Base-by-base conservation (phyloP, 2,888 invertebrate genomes). In the Pseudococcus jackbeardsleyi region DNA sequence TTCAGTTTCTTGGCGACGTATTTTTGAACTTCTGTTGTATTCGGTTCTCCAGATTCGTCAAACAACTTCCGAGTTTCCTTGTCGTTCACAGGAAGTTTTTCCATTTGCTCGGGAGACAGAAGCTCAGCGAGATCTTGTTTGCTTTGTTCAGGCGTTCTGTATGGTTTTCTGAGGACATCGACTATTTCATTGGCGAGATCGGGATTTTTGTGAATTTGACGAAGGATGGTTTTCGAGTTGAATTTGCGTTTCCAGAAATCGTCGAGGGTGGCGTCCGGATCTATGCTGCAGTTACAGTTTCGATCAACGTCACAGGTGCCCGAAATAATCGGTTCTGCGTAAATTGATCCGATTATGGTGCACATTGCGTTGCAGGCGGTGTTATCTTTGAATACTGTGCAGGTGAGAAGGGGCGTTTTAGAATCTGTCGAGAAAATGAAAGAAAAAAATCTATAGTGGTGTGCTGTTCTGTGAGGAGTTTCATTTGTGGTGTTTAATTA, bases 341-440 rank as follows among this genome's bases (percentile, higher is more conserved):
- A 68, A n/a, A 68, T 26, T 6, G 68, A 68, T 22, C 68, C 68
- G 22, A 68, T 68, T 15, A 68, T 68, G 8, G 68, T 11, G 68
- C 68, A 68, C 68, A 68, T 68, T 8, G 68, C 26, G 68, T 68
- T 68, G 19, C 68, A 68, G 2, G 68, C 68, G 26, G 68, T 12
- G 26, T 68, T 11, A 68, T 68, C 26, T 0, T 68, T n/a, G 68
- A 68, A 68, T 11, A 26, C 12, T 0, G 11, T 12, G 26, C 68
- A 68, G 26, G 68, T 68, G 4, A 68, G 19, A 15, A 26, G 5
- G 4, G 68, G 68, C 0, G 5, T 4, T 59, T 68, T 26, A 2
- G 68, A 11, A 11, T 22, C 68, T 59, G 59, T 0, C 19, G 7
- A 68, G 26, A 1, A 9, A 42, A 42, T 8, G 7, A 42, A 5